phyloP scores from a whole-genome alignment of 2,888 invertebrate genomes.

The Drosophila rellima region DNA sequence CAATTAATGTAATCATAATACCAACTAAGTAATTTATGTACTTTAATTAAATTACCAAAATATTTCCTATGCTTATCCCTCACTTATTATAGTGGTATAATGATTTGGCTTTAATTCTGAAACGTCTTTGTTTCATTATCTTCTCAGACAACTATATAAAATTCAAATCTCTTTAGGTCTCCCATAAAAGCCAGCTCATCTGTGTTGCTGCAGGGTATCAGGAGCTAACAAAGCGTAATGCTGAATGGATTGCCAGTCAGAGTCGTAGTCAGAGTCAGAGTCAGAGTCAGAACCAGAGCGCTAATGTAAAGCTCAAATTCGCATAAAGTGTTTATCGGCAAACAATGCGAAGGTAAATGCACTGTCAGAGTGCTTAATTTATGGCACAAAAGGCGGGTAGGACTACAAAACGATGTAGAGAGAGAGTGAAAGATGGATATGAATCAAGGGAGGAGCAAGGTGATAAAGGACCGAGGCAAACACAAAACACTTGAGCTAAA shows the following conservation, averaged over 20 bases:
- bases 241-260: constrained; percentile 12
- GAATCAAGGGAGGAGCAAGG: constrained; percentile 1
- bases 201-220: constrained; percentile 7
- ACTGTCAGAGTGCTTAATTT: constrained; percentile 73
- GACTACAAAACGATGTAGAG: constrained; percentile 15
- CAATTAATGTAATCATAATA: constrained; percentile 9
- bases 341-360: constrained; percentile 66
- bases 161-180: neutral
- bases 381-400: constrained; percentile 56
- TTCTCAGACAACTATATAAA: neutral
- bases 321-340: constrained; percentile 64
- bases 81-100: neutral
- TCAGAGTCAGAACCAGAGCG: constrained; percentile 13
- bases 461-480: constrained; percentile 31
- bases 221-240: constrained; percentile 13
- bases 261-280: neutral
- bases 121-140: neutral
- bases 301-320: constrained; percentile 55
- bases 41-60: constrained; percentile 1
- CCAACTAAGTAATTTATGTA: constrained; percentile 5
- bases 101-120: neutral
- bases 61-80: neutral
- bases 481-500: constrained; percentile 61
- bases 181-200: neutral
- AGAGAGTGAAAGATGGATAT: neutral